Base-by-base conservation (phyloP, 2,888 invertebrate species). In the Himalopsyche kuldschensis region DNA sequence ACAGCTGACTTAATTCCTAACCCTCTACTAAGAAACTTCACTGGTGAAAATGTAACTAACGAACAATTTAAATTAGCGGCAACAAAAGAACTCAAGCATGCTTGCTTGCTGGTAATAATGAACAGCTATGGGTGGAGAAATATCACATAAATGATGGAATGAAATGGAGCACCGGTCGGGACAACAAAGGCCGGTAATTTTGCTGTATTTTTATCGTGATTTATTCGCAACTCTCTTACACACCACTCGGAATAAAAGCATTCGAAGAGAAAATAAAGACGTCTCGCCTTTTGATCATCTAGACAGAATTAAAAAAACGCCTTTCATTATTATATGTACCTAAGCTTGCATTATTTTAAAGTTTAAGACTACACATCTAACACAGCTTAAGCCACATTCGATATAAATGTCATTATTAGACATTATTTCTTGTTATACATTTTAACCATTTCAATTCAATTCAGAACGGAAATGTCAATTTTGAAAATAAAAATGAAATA, bases 21-120 rank as follows among this genome's bases (percentile, higher is more conserved):
- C 6, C 32, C 41, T 76, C 35, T 4, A 5, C 8, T 32, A 30
- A 17, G n/a, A n/a, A 76, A 41, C 76, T 35, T 24, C 32, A 76
- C 76, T 76, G 46, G 24, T 32, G n/a, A n/a, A 69, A 69, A 69
- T 69, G 69, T 69, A 69, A 69, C 69, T 27, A 47, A 78, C 82
- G 47, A 75, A 77, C 80, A 80, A 83, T 83, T 83, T 69, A 80
- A 83, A 79, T 79, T 75, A 75, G 75, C 82, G 32, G 79, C 75
- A 55, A 79, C 80, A 55, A 79, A 76, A 35, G 55, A 80, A 63
- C 48, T 69, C 76, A 69, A 83, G 80, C 83, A 76, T 80, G 76
- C 55, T 75, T 80, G 76, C 55, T 75, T 30, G 31, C 78, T n/a
- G 48, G 78, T 48, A 79, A 82, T 79, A 79, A 79, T 82, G 79